These are phyloP conservation scores for Perodicticus potto DNA, from an alignment of 2,797 vertebrate genomes.

Conservation along the genomic window DNA sequence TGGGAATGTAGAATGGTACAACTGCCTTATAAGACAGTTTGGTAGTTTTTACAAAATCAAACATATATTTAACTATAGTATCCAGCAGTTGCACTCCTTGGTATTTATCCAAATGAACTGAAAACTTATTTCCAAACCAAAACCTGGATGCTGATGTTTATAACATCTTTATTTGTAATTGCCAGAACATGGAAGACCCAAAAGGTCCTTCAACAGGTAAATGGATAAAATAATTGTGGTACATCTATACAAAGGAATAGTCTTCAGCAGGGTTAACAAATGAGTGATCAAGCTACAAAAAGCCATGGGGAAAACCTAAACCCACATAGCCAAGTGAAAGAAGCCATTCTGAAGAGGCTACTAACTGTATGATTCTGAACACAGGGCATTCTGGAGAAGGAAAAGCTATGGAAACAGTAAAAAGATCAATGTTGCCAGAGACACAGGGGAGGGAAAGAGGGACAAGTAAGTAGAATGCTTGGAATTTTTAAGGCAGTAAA, in stretches of 20 bases:
- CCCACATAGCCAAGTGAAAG: not conserved
- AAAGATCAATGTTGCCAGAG: not conserved
- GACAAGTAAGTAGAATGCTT: accelerated
- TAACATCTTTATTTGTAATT: not conserved
- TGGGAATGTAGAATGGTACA: not conserved
- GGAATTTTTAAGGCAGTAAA: not conserved
- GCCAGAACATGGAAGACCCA: not conserved
- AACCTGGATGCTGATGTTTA: not conserved
- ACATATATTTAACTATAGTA: not conserved
- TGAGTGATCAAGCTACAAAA: not conserved
- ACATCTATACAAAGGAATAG: not conserved
- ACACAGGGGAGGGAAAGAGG: not conserved
- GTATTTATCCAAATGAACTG: not conserved
- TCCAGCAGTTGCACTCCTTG: not conserved
- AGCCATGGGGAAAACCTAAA: not conserved
- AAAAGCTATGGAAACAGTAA: not conserved
- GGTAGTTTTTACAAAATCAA: not conserved
- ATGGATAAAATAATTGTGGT: not conserved
- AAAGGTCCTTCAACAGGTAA: not conserved
- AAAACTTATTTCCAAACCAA: not conserved
- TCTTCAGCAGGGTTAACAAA: not conserved
- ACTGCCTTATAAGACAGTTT: not conserved
- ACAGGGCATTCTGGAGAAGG: not conserved
- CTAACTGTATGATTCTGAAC: not conserved
- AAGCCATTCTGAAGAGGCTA: not conserved